These are phyloP conservation scores for Diploptera punctata DNA, from an alignment of 2,888 invertebrate genomes.

Conservation along the genomic window DNA sequence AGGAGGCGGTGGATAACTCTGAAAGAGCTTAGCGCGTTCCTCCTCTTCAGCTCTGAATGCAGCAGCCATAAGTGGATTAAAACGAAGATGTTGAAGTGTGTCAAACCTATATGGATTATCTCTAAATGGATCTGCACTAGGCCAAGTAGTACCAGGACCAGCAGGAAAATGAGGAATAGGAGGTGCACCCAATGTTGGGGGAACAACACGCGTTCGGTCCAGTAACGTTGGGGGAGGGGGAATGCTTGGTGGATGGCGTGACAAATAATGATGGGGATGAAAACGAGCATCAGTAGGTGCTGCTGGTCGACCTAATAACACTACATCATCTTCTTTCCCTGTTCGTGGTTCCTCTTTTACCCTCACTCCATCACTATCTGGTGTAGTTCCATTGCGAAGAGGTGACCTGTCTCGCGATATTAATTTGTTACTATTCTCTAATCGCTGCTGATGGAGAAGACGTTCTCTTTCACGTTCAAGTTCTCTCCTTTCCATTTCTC, in stretches of 20 bases:
- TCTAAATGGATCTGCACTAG: constrained; percentile 57
- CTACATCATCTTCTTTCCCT: constrained; percentile 47
- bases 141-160: constrained; percentile 32
- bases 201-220: constrained; percentile 43
- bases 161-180: constrained; percentile 52
- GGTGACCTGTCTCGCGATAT: constrained; percentile 72
- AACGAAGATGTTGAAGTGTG: constrained; percentile 69
- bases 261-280: constrained; percentile 52
- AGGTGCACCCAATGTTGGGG: constrained; percentile 59
- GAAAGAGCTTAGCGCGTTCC: constrained; percentile 77
- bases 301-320: constrained; percentile 52
- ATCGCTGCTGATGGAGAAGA: constrained; percentile 63
- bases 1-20: constrained; percentile 61
- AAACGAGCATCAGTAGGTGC: constrained; percentile 56
- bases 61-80: constrained; percentile 81
- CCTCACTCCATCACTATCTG: constrained; percentile 58
- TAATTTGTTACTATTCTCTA: constrained; percentile 52
- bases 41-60: constrained; percentile 70
- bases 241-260: constrained; percentile 33
- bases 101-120: constrained; percentile 74
- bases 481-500: constrained; percentile 46
- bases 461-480: constrained; percentile 58
- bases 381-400: constrained; percentile 68
- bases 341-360: constrained; percentile 68
- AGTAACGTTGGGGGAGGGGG: constrained; percentile 49